phyloP scores from a whole-genome alignment of 2,797 vertebrate species.

The Phalanger gymnotis region DNA sequence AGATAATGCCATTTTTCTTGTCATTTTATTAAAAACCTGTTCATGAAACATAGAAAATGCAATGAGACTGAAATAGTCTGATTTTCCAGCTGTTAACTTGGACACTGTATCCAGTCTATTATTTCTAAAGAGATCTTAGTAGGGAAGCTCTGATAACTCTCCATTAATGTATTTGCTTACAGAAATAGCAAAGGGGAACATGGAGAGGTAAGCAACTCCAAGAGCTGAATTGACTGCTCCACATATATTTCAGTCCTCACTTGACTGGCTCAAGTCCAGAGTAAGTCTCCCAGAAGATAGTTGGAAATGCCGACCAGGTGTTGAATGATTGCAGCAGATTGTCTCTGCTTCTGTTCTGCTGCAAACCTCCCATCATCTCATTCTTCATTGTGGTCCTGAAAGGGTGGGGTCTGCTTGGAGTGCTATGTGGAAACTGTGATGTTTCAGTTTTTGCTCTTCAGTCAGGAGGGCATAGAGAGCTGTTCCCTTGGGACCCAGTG shows the following conservation, averaged over 20 bases:
- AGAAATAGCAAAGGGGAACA: constrained; percentile 33
- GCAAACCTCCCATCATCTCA: constrained; percentile 71
- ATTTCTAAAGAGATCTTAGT: constrained; percentile 26
- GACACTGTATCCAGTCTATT: not conserved
- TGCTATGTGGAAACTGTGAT: not conserved
- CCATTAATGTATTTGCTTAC: not conserved
- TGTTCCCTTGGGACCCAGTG: not conserved
- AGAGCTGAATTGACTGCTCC: constrained; percentile 51
- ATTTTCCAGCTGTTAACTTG: not conserved
- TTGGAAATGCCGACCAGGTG: constrained; percentile 75
- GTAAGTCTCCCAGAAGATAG: constrained; percentile 64
- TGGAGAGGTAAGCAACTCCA: constrained; percentile 65
- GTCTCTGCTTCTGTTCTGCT: constrained; percentile 73
- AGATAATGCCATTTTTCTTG: not conserved
- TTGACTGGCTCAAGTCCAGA: constrained; percentile 69
- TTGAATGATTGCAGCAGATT: constrained; percentile 77
- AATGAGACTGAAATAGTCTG: not conserved
- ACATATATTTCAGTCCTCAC: constrained; percentile 69
- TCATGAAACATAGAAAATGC: not conserved
- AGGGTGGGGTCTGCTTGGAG: not conserved
- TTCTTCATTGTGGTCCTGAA: not conserved
- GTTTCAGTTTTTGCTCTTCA: not conserved
- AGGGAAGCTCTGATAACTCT: constrained; percentile 39
- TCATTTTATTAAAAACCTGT: not conserved
- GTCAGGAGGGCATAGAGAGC: not conserved